These are phyloP conservation scores for Zalophus californianus DNA, from an alignment of 2,797 vertebrate genomes.

Conservation along the genomic window DNA sequence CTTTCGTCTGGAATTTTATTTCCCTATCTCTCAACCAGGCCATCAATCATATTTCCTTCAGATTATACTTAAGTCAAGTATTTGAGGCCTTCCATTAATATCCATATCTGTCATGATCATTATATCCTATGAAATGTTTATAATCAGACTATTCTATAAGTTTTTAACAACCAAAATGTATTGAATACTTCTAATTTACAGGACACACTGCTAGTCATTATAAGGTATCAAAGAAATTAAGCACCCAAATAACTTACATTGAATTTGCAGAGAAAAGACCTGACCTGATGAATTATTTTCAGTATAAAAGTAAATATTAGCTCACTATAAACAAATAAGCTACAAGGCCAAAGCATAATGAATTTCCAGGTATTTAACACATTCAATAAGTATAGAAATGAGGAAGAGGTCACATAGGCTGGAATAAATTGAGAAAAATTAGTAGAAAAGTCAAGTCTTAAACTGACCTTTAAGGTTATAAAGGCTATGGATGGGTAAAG, in stretches of 20 bases:
- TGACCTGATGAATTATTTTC: not conserved
- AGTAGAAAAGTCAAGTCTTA: constrained; percentile 3
- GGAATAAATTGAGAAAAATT: constrained; percentile 14
- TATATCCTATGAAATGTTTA: not conserved
- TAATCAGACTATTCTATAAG: not conserved
- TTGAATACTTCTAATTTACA: not conserved
- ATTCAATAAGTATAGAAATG: not conserved
- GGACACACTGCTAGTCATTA: not conserved
- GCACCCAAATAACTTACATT: not conserved
- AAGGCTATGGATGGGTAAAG: not conserved
- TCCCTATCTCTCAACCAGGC: not conserved
- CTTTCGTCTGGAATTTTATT: constrained; percentile 1
- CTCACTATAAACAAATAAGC: not conserved
- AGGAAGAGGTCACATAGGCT: not conserved
- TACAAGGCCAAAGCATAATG: not conserved
- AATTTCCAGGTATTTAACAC: not conserved
- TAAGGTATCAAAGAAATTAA: not conserved
- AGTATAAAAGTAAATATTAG: not conserved
- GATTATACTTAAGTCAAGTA: not conserved
- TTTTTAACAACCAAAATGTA: not conserved
- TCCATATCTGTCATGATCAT: not conserved
- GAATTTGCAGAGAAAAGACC: constrained; percentile 4
- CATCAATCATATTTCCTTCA: not conserved
- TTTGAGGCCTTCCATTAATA: not conserved
- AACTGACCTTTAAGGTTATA: not conserved